Evolutionary conservation across 2,113 vertebrate species (phyloP).

Genomic region (Desmodus rotundus): DNA sequence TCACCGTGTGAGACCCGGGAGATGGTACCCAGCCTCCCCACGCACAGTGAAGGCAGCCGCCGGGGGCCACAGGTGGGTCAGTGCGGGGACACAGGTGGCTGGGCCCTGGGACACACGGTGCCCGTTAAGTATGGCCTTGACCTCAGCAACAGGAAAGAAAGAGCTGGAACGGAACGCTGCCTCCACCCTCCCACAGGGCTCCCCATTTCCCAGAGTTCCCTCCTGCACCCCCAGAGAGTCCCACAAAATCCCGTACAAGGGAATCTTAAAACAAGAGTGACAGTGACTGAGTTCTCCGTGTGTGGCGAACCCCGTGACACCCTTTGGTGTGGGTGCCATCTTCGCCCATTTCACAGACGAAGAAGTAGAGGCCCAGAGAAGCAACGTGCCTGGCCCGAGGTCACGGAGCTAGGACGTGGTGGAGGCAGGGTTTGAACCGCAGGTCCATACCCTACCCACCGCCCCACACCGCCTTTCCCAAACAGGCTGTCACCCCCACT

Average conservation of each 20-base stretch:
- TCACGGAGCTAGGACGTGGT: not conserved
- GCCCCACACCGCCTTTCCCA: not conserved
- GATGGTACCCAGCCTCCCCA: rapidly evolving
- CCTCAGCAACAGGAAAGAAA: not conserved
- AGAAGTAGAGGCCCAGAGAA: not conserved
- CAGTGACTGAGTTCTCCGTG: too few relatives aligned
- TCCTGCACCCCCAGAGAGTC: not conserved
- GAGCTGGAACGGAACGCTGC: rapidly evolving
- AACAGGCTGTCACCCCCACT: rapidly evolving
- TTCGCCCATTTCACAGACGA: not conserved
- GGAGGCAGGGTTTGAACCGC: not conserved
- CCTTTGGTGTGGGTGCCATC: too few relatives aligned
- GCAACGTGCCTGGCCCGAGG: not conserved
- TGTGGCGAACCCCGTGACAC: rapidly evolving
- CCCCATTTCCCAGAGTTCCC: not conserved
- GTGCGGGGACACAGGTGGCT: not conserved
- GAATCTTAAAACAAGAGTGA: not conserved
- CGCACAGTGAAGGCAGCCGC: not conserved
- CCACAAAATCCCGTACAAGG: not conserved
- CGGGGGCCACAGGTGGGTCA: rapidly evolving
- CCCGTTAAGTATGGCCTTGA: rapidly evolving
- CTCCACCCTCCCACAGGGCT: not conserved
- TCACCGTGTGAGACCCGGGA: not conserved
- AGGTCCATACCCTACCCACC: not conserved
- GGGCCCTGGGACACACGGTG: rapidly evolving